phyloP scores from a whole-genome alignment of 1,140 invertebrate species.

The Drosophila nigromelanica region DNA sequence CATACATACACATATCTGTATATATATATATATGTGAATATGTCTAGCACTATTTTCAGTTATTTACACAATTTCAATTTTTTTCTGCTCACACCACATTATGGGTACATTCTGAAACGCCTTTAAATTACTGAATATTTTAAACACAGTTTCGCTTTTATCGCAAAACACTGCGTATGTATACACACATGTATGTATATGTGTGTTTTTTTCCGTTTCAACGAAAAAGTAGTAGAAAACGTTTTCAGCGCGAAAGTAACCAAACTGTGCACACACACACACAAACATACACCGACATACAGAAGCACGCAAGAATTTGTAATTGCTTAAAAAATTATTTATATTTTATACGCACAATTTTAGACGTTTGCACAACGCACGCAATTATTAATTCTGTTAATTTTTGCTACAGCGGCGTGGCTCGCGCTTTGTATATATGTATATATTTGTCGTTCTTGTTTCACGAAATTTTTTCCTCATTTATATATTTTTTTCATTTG shows the following conservation, averaged over 20 bases:
- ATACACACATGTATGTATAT: slow-evolving; percentile 6
- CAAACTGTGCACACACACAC: slow-evolving; percentile 55
- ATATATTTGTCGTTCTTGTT: slow-evolving; percentile 62
- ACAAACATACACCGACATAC: slow-evolving; percentile 48
- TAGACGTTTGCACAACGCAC: slow-evolving; percentile 43
- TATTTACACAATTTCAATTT: slow-evolving; percentile 72
- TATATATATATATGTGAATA: slow-evolving; percentile 27
- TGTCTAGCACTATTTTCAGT: slow-evolving; percentile 74
- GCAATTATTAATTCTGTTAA: slow-evolving; percentile 40
- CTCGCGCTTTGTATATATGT: slow-evolving; percentile 47
- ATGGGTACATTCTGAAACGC: slow-evolving; percentile 13
- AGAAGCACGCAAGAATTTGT: slow-evolving; percentile 76
- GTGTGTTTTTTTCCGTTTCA: slow-evolving; percentile 37
- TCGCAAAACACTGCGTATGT: slow-evolving; percentile 31
- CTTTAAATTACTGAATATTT: slow-evolving; percentile 40
- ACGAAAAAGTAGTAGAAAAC: slow-evolving; percentile 56
- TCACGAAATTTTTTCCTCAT: slow-evolving; percentile 75
- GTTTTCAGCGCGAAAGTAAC: slow-evolving; percentile 79
- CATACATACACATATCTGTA: slow-evolving; percentile 15
- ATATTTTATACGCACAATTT: slow-evolving; percentile 73
- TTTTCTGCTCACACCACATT: slow-evolving; percentile 17
- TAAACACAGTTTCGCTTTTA: slow-evolving; percentile 41
- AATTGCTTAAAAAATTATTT: slow-evolving; percentile 61
- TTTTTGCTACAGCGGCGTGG: slow-evolving; percentile 56
- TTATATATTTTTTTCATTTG: slow-evolving; percentile 79